phyloP scores from a whole-genome alignment of 2,113 vertebrate genomes.

The Spheniscus mendiculus region DNA sequence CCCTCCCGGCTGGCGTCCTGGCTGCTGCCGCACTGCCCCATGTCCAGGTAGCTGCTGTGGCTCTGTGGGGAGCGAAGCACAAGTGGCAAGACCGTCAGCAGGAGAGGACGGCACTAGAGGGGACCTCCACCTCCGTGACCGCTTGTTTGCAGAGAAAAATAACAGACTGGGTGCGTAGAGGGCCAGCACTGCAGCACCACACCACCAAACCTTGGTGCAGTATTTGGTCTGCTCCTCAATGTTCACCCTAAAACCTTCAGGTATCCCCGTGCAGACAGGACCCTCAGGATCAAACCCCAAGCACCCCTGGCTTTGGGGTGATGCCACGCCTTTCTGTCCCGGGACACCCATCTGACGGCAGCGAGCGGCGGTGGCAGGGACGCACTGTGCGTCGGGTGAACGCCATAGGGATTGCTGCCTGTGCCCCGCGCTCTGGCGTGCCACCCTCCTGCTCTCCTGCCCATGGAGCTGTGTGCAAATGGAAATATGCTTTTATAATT shows the following conservation, averaged over 20 bases:
- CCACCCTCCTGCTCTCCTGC: not conserved
- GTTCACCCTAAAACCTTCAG: rapidly evolving
- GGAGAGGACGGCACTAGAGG: not conserved
- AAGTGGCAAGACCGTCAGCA: rapidly evolving
- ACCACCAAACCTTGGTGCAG: rapidly evolving
- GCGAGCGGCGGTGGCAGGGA: rapidly evolving
- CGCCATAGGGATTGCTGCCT: rapidly evolving
- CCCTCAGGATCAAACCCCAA: not conserved
- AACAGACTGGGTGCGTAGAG: rapidly evolving
- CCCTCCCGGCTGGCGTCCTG: constrained; percentile 71
- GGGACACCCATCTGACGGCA: not conserved
- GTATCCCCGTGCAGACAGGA: not conserved
- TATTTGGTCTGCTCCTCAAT: rapidly evolving
- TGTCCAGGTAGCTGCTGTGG: constrained; percentile 75
- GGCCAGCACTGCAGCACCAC: not conserved
- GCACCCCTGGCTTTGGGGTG: not conserved
- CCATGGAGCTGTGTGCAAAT: not conserved
- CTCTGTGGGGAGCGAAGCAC: constrained; percentile 61
- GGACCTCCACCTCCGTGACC: too few species aligned
- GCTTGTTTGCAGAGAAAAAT: not conserved
- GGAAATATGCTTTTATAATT: not conserved
- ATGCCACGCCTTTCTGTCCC: not conserved
- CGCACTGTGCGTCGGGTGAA: rapidly evolving
- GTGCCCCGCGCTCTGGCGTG: rapidly evolving
- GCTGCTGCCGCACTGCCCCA: constrained; percentile 60